phyloP scores from a whole-genome alignment of 2,797 vertebrate genomes.

The Microctenopoma stevenorrisi region DNA sequence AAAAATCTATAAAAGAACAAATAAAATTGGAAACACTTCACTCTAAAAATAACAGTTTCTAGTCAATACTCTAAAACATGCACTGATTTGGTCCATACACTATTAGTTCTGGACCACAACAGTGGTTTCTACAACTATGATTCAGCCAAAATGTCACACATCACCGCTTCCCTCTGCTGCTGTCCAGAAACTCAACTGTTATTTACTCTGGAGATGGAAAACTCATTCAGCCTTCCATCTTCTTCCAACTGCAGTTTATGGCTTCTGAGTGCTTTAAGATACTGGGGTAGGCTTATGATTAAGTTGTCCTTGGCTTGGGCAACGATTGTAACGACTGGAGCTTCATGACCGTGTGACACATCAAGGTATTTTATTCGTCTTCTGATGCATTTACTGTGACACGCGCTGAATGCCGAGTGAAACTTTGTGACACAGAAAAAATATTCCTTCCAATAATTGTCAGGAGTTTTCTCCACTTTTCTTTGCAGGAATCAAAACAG shows the following conservation, averaged over 20 bases:
- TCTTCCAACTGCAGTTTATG: conserved; percentile 13
- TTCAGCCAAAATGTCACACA: not conserved
- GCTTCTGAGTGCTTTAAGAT: conserved; percentile 22
- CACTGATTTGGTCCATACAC: conserved; percentile 13
- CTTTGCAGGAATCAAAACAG: conserved; percentile 25
- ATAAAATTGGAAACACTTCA: too few relatives aligned
- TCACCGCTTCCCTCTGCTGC: not conserved
- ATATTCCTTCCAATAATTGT: conserved; percentile 24
- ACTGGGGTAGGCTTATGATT: conserved; percentile 20
- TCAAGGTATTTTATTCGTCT: conserved; percentile 38
- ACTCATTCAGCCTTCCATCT: conserved; percentile 10
- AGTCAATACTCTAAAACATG: conserved; percentile 1
- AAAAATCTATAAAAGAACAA: too few relatives aligned
- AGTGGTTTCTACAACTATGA: too few relatives aligned
- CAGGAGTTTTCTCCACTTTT: conserved; percentile 16
- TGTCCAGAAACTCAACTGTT: conserved; percentile 8
- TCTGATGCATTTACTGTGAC: conserved; percentile 7
- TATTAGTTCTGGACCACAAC: not conserved
- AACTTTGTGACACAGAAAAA: conserved; percentile 25
- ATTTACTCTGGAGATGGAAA: conserved; percentile 24
- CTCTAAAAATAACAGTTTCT: too few relatives aligned
- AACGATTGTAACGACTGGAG: conserved; percentile 22
- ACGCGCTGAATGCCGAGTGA: conserved; percentile 10
- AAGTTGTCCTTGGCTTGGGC: conserved; percentile 40
- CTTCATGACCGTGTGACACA: conserved; percentile 24